Evolutionary conservation across 2,888 invertebrate species (phyloP).

Genomic region (Noctua comes): DNA sequence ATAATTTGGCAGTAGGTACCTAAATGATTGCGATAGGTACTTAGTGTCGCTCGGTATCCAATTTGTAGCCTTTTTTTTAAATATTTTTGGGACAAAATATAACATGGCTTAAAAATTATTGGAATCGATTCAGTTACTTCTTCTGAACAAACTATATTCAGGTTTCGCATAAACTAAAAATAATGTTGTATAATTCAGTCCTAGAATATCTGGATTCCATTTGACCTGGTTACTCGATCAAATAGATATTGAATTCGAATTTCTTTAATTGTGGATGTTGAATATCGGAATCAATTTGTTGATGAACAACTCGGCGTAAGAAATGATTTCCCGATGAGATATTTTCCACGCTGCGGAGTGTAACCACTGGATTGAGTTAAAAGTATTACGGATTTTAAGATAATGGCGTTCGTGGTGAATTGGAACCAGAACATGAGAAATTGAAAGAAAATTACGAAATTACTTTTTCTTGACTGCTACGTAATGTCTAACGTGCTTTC

Average conservation of each 20-base stretch:
- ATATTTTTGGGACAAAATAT: too few species aligned
- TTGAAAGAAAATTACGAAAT: not conserved
- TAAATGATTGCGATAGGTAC: too few species aligned
- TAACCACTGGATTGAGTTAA: constrained; percentile 33
- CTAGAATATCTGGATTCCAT: constrained; percentile 10
- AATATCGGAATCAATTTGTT: constrained; percentile 49
- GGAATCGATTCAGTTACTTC: too few species aligned
- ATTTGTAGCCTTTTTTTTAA: too few species aligned
- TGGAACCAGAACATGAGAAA: not conserved
- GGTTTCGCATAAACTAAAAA: too few species aligned
- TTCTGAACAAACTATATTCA: too few species aligned
- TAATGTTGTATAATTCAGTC: not conserved
- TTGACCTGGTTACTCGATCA: constrained; percentile 22
- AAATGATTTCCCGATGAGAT: constrained; percentile 36
- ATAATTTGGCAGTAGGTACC: too few species aligned
- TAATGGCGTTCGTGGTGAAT: constrained; percentile 15
- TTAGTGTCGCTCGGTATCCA: too few species aligned
- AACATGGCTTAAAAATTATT: too few species aligned
- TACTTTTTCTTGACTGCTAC: not conserved
- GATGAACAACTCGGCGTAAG: constrained; percentile 44
- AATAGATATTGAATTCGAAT: constrained; percentile 30
- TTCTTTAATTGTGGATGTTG: constrained; percentile 28
- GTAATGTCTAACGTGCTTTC: not conserved
- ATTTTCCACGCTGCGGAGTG: constrained; percentile 29
- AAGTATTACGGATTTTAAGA: constrained; percentile 48